phyloP scores from a whole-genome alignment of 2,113 vertebrate species.

The Sciurus niger region DNA sequence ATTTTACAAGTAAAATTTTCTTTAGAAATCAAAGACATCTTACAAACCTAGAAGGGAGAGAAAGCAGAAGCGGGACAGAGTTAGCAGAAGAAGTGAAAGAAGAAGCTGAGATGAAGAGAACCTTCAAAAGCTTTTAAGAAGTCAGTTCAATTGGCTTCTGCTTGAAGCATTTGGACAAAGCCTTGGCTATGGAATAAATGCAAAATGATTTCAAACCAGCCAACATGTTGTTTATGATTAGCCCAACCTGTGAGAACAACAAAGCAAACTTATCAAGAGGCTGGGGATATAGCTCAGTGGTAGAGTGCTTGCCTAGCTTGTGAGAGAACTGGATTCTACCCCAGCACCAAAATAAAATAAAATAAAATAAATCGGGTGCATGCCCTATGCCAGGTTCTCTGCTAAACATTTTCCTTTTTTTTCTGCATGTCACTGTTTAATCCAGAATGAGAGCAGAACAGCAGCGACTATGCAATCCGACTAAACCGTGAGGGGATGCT shows the following conservation, averaged over 20 bases:
- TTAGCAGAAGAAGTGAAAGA: background rate
- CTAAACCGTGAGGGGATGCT: background rate
- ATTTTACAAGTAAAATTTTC: background rate
- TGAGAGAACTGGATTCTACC: background rate
- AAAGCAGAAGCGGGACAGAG: too few relatives aligned
- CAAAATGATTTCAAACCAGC: background rate
- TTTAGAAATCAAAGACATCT: conserved; percentile 3
- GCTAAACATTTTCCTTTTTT: too few relatives aligned
- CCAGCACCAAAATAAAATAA: too few relatives aligned
- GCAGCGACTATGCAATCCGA: background rate
- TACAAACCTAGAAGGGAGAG: background rate
- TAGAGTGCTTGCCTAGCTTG: too few relatives aligned
- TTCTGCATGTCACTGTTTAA: conserved; percentile 67
- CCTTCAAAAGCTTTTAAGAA: background rate
- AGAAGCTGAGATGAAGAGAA: background rate
- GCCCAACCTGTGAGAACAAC: background rate
- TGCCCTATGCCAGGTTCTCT: background rate
- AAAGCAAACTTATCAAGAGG: background rate
- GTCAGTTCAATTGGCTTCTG: background rate
- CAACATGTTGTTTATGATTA: background rate
- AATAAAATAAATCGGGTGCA: too few relatives aligned
- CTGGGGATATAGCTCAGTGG: background rate
- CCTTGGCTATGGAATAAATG: background rate
- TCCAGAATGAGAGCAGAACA: conserved; percentile 71
- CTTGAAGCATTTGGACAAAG: background rate